A percentile compares a stretch with the other conserved stretches of the same genome.
These are phyloP conservation scores for Rhinogobius similis DNA, from an alignment of 2,113 vertebrate species.

Conservation along the genomic window DNA sequence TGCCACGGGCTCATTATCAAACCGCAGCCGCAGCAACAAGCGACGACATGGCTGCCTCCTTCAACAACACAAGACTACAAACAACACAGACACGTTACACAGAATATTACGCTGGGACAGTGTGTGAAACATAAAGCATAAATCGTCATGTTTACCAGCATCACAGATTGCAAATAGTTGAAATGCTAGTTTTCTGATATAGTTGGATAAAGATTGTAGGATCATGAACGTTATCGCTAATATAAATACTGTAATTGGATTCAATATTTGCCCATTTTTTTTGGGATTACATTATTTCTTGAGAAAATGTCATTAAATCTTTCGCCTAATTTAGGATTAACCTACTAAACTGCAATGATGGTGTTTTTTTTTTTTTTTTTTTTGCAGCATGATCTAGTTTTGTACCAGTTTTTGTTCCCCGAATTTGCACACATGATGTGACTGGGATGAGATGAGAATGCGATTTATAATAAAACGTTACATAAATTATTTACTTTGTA, in stretches of 20 bases:
- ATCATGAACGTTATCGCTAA: too few relatives aligned
- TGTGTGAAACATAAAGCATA: neutral
- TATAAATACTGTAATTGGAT: too few relatives aligned
- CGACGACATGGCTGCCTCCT: conserved; percentile 38
- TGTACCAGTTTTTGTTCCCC: neutral
- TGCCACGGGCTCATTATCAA: conserved; percentile 61
- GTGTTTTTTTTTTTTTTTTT: too few relatives aligned
- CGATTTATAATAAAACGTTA: neutral
- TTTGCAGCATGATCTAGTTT: neutral
- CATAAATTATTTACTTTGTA: too few relatives aligned
- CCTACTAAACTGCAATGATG: too few relatives aligned
- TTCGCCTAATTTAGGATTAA: too few relatives aligned
- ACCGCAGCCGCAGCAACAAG: conserved; percentile 47
- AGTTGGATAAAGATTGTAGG: too few relatives aligned
- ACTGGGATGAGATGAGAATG: too few relatives aligned
- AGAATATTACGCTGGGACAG: neutral
- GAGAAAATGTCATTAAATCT: neutral
- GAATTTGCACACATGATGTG: neutral
- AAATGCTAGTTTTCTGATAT: too few relatives aligned
- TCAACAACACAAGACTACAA: conserved; percentile 38
- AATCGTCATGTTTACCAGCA: neutral
- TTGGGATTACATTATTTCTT: neutral
- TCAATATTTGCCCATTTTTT: neutral
- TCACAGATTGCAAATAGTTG: too few relatives aligned
- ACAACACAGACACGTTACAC: conserved; percentile 1